phyloP scores from a whole-genome alignment of 2,113 vertebrate species.

The Epinephelus moara region DNA sequence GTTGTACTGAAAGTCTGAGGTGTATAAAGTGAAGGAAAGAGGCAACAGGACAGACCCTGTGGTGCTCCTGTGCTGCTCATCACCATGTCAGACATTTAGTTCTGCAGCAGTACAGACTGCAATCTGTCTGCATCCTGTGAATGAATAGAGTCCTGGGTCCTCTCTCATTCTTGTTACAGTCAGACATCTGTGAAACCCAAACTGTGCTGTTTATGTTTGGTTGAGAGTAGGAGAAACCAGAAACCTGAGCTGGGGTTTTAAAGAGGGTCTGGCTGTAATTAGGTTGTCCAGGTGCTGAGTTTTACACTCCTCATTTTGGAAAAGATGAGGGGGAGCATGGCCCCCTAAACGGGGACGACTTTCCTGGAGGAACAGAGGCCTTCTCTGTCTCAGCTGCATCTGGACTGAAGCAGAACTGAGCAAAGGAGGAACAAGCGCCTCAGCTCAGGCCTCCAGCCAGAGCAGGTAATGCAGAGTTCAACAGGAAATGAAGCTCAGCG shows the following conservation, averaged over 20 bases:
- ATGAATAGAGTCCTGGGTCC: neutral
- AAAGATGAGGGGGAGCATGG: neutral
- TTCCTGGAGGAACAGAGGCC: slow-evolving; percentile 64
- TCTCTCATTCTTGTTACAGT: slow-evolving; percentile 24
- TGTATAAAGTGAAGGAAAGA: too few relatives aligned
- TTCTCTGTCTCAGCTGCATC: slow-evolving; percentile 69
- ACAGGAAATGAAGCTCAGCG: slow-evolving; percentile 70
- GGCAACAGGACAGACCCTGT: too few relatives aligned
- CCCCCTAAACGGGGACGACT: slow-evolving; percentile 24
- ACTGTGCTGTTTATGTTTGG: slow-evolving; percentile 41
- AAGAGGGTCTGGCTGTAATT: slow-evolving; percentile 59
- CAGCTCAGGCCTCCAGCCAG: slow-evolving; percentile 34
- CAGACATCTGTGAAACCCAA: slow-evolving; percentile 31
- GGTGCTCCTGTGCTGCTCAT: neutral
- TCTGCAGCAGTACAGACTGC: neutral
- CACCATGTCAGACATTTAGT: neutral
- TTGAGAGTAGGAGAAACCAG: slow-evolving; percentile 29
- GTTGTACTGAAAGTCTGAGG: too few relatives aligned
- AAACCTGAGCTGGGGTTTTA: slow-evolving; percentile 11
- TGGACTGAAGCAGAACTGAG: slow-evolving; percentile 54
- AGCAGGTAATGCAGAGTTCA: slow-evolving; percentile 78
- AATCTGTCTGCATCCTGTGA: neutral
- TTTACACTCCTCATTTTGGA: slow-evolving; percentile 50
- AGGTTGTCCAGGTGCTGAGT: slow-evolving; percentile 63
- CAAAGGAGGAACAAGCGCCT: slow-evolving; percentile 20